These are phyloP conservation scores for Hydrotaea diabolus DNA, from an alignment of 2,888 invertebrate genomes.

Conservation along the genomic window DNA sequence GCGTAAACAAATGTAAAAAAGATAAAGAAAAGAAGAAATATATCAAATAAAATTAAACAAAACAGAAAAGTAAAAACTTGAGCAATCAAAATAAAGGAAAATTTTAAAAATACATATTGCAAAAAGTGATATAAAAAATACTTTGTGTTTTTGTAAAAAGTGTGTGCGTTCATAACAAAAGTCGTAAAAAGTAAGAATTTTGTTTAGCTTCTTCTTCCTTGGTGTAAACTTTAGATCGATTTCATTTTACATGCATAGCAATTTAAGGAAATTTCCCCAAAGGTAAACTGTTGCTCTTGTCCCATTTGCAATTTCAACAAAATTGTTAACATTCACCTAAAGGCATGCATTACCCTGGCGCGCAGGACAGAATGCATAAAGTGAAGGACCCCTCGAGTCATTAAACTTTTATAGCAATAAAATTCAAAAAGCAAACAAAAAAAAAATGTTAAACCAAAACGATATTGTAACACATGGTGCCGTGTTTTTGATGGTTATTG, in stretches of 20 bases:
- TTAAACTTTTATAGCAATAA: constrained; percentile 37
- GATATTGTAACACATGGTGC: background rate
- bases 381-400: background rate
- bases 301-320: background rate
- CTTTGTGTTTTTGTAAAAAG: too few relatives aligned
- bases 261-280: constrained; percentile 2
- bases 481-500: constrained; percentile 48
- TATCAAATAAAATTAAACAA: background rate
- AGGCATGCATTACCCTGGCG: background rate
- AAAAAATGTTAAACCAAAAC: background rate
- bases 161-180: too few relatives aligned
- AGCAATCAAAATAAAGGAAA: background rate
- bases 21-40: background rate
- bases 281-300: constrained; percentile 12
- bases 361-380: background rate
- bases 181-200: too few relatives aligned
- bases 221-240: too few relatives aligned
- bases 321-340: background rate
- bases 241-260: background rate
- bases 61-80: background rate
- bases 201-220: too few relatives aligned
- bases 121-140: too few relatives aligned
- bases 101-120: too few relatives aligned
- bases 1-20: background rate
- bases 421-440: background rate